phyloP scores from a whole-genome alignment of 1,140 invertebrate genomes.

The Trichonephila clavipes region DNA sequence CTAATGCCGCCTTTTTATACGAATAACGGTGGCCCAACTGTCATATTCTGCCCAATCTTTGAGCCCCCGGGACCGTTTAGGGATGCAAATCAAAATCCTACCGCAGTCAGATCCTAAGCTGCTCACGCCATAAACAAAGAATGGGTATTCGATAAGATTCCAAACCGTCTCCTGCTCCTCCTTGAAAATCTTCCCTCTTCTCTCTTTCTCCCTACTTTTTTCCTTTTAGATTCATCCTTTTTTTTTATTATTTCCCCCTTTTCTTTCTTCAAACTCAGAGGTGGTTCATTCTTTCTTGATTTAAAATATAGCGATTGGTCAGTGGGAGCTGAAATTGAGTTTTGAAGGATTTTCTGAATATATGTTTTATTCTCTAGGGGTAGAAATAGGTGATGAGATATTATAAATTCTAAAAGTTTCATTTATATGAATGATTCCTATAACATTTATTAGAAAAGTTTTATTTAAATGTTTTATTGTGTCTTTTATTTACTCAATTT shows the following conservation, averaged over 20 bases:
- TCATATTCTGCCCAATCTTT: constrained; percentile 52
- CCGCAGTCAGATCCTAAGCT: constrained; percentile 31
- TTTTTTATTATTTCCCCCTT: not conserved
- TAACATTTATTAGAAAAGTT: no score
- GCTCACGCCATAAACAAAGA: constrained; percentile 61
- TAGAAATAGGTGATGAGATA: not conserved
- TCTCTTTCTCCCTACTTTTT: not conserved
- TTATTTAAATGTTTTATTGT: no score
- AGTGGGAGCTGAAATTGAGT: not conserved
- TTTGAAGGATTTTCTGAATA: not conserved
- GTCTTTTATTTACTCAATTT: no score
- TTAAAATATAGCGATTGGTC: constrained; percentile 15
- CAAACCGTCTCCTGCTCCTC: not conserved
- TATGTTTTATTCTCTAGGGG: not conserved
- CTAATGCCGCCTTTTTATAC: constrained; percentile 53
- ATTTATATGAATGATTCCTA: no score
- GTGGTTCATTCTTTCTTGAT: not conserved
- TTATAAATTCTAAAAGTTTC: no score
- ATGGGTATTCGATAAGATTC: constrained; percentile 37
- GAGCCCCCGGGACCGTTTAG: constrained; percentile 49
- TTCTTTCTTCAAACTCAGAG: not conserved
- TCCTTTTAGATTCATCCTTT: not conserved
- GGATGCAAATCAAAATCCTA: constrained; percentile 68
- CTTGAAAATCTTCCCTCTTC: not conserved
- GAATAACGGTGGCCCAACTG: constrained; percentile 27